Percentiles rank a stretch among this genome's conserved stretches.
phyloP scores from a whole-genome alignment of 1,140 invertebrate species.

The Lucilia sericata region DNA sequence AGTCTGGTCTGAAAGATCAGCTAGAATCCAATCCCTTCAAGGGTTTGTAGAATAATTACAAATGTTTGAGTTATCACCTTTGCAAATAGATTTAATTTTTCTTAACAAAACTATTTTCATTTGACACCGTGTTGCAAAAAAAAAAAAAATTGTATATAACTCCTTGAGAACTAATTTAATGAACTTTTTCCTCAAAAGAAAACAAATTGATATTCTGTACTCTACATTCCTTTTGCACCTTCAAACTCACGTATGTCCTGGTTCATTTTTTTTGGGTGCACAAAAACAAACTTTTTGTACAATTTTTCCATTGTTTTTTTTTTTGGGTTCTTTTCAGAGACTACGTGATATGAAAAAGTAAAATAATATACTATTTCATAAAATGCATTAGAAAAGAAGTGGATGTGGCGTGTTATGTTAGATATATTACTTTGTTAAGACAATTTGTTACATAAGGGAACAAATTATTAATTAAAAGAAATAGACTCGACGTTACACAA shows the following conservation, averaged over 20 bases:
- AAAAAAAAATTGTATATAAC: too few relatives aligned
- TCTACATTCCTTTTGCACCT: not conserved
- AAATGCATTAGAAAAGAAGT: not conserved
- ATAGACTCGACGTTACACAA: too few relatives aligned
- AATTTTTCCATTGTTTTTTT: not conserved
- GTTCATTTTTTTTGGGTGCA: not conserved
- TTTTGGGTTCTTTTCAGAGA: not conserved
- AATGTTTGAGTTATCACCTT: too few relatives aligned
- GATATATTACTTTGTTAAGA: too few relatives aligned
- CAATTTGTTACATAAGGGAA: too few relatives aligned
- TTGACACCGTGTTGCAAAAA: not conserved
- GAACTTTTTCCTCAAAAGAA: not conserved
- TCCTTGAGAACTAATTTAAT: not conserved
- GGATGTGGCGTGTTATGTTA: too few relatives aligned
- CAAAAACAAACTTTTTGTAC: not conserved
- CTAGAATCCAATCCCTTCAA: too few relatives aligned
- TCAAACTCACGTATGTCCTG: not conserved
- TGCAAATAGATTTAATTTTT: too few relatives aligned
- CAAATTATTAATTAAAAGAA: too few relatives aligned
- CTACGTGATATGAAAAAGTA: not conserved
- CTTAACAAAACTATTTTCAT: not conserved
- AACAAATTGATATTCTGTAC: constrained; percentile 6
- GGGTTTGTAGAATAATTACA: too few relatives aligned
- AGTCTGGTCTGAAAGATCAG: too few relatives aligned
- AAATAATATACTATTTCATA: not conserved